Conservation (phyloP, 1,140 invertebrate species). For the Drosophila dunni region DNA sequence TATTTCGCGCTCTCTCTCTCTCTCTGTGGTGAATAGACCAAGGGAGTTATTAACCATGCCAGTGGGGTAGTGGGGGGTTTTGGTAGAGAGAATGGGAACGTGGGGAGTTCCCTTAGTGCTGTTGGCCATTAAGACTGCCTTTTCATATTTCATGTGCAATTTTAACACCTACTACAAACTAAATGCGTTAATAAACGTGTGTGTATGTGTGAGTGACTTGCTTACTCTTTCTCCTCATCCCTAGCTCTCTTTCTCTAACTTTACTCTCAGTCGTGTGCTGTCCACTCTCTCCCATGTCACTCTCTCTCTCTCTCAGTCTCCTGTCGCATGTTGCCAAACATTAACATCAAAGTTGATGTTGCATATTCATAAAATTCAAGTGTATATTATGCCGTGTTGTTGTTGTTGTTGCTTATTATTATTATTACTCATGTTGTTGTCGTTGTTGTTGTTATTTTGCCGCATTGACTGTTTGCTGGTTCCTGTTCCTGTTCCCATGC, state of each 20-base stretch:
- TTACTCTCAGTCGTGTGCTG: neutral
- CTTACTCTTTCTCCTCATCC: neutral
- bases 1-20: slow-evolving; percentile 8
- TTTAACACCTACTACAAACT: slow-evolving; percentile 78
- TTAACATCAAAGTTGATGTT: slow-evolving; percentile 68
- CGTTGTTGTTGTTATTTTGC: slow-evolving; percentile 34
- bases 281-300: slow-evolving; percentile 3
- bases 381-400: slow-evolving; percentile 28
- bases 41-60: slow-evolving; percentile 42
- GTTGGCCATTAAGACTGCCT: slow-evolving; percentile 57
- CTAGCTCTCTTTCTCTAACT: neutral
- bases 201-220: slow-evolving; percentile 14
- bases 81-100: neutral
- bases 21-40: slow-evolving; percentile 41
- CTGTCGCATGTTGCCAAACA: slow-evolving; percentile 55
- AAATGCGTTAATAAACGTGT: slow-evolving; percentile 65
- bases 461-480: slow-evolving; percentile 13
- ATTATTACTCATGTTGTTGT: slow-evolving; percentile 21
- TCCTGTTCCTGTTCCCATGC: slow-evolving; percentile 19
- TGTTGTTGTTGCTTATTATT: slow-evolving; percentile 12
- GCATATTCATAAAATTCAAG: slow-evolving; percentile 71
- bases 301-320: neutral
- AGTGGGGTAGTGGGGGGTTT: neutral
- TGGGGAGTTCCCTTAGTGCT: slow-evolving; percentile 2
- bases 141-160: slow-evolving; percentile 81